Percentiles rank a stretch among this genome's conserved stretches.
These are phyloP conservation scores for Discoglossus pictus DNA, from an alignment of 2,797 vertebrate genomes.

Conservation along the genomic window DNA sequence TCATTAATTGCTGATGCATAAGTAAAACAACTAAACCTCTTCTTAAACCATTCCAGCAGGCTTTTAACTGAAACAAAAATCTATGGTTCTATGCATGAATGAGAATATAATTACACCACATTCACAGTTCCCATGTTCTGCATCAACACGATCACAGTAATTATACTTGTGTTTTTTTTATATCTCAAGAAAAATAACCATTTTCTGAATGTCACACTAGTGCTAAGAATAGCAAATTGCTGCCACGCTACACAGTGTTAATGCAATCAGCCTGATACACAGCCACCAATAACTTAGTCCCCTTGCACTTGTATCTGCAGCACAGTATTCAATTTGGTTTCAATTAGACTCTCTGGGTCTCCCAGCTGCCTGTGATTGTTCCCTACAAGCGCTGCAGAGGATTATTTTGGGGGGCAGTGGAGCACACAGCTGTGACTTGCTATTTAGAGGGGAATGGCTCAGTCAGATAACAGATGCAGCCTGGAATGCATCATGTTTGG, in stretches of 20 bases:
- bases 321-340: slow-evolving; percentile 34
- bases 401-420: slow-evolving; percentile 39
- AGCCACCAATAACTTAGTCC: slow-evolving; percentile 27
- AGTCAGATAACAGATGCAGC: slow-evolving; percentile 45
- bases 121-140: too few species aligned
- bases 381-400: slow-evolving; percentile 23
- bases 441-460: slow-evolving; percentile 42
- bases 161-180: too few species aligned
- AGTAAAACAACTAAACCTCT: too few species aligned
- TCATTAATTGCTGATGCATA: too few species aligned
- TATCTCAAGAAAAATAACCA: slow-evolving; percentile 18
- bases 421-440: slow-evolving; percentile 45
- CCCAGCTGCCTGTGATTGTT: slow-evolving; percentile 38
- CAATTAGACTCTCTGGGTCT: slow-evolving; percentile 35
- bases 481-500: slow-evolving; percentile 36
- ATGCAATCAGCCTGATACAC: slow-evolving; percentile 25
- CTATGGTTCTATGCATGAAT: too few species aligned
- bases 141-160: too few species aligned
- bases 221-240: slow-evolving; percentile 12
- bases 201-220: not conserved
- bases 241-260: slow-evolving; percentile 24
- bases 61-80: too few species aligned
- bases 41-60: too few species aligned
- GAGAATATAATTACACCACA: too few species aligned
- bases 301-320: slow-evolving; percentile 36